A percentile compares a stretch with the other conserved stretches of the same genome.
phyloP scores from a whole-genome alignment of 2,797 vertebrate species.

The Hydrolagus colliei region DNA sequence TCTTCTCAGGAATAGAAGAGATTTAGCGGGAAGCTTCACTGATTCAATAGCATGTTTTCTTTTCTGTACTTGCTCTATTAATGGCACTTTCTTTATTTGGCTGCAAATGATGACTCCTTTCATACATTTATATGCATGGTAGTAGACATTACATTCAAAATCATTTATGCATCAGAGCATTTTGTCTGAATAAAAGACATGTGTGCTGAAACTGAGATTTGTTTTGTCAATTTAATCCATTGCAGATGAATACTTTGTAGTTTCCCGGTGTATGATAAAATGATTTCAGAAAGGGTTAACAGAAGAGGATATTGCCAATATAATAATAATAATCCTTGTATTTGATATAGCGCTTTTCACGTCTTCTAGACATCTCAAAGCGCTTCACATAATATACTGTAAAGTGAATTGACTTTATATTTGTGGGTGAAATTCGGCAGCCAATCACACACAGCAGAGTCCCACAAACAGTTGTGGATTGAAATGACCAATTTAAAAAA shows the following conservation, averaged over 20 bases:
- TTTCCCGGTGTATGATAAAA: background rate
- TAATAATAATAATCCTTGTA: no score
- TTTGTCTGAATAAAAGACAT: background rate
- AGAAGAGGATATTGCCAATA: background rate
- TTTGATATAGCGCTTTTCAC: no score
- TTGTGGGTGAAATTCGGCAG: no score
- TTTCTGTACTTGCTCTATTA: background rate
- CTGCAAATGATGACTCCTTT: background rate
- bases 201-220: background rate
- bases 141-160: background rate
- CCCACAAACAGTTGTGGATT: no score
- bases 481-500: no score
- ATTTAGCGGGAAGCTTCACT: background rate
- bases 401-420: no score
- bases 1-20: background rate
- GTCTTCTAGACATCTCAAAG: no score
- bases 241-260: background rate
- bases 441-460: no score
- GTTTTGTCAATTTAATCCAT: constrained; percentile 18
- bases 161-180: background rate
- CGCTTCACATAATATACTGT: no score
- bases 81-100: background rate
- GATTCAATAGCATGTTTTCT: background rate
- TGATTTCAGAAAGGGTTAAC: background rate
- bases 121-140: background rate